Conservation (phyloP, 2,888 invertebrate species). For the Lacanobia wlatinum region DNA sequence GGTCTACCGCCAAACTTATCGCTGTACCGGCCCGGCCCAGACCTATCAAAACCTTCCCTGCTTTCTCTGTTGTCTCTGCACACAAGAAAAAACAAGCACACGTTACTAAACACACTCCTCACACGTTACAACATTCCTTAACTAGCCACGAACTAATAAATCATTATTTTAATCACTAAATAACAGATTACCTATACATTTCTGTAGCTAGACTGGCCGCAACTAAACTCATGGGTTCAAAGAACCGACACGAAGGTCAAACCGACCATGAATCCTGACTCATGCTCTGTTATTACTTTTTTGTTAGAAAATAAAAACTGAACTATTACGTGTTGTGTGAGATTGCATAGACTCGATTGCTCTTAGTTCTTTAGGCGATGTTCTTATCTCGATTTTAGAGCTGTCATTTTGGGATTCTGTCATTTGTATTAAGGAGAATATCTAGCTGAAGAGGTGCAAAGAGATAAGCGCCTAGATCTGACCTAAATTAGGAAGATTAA, state of each 20-base stretch:
- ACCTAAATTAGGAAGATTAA: conserved; percentile 19
- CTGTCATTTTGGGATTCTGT: conserved; percentile 43
- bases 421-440: conserved; percentile 19
- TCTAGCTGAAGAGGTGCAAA: conserved; percentile 12
- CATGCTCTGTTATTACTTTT: conserved; percentile 79
- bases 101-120: conserved; percentile 53
- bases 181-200: conserved; percentile 81
- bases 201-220: conserved; percentile 69
- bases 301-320: conserved; percentile 77
- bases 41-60: conserved; percentile 83
- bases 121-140: conserved; percentile 50
- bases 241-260: conserved; percentile 84
- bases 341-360: conserved; percentile 58
- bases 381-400: conserved; percentile 54
- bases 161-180: conserved; percentile 51
- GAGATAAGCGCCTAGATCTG: conserved; percentile 16
- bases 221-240: conserved; percentile 79
- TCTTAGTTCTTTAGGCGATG: conserved; percentile 35
- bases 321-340: conserved; percentile 58
- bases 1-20: conserved; percentile 82
- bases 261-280: conserved; percentile 81
- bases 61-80: conserved; percentile 83
- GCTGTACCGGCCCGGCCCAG: conserved; percentile 83
- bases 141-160: conserved; percentile 49
- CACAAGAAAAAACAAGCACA: conserved; percentile 58